A percentile compares a stretch with the other conserved stretches of the same genome.
phyloP scores from a whole-genome alignment of 1,140 invertebrate species.

The Zeugodacus cucurbitae region DNA sequence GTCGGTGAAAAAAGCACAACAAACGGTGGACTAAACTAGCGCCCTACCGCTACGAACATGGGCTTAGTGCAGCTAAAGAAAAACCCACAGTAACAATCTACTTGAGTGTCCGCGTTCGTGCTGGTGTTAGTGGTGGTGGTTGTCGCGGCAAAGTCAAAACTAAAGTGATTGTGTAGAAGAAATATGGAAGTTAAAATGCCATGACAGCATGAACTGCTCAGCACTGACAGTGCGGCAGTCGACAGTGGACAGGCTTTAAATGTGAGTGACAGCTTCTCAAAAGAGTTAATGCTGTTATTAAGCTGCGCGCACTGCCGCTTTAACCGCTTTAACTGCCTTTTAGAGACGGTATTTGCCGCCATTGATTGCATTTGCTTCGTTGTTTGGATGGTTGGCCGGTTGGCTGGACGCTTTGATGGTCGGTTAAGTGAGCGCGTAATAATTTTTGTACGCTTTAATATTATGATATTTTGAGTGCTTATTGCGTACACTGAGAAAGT shows the following conservation, averaged over 20 bases:
- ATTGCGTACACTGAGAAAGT: neutral
- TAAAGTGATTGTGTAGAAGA: slow-evolving; percentile 27
- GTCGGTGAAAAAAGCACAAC: neutral
- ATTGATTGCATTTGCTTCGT: neutral
- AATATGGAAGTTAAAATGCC: slow-evolving; percentile 41
- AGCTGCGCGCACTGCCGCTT: slow-evolving; percentile 48
- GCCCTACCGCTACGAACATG: neutral
- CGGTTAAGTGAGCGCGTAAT: slow-evolving; percentile 20
- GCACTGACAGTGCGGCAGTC: slow-evolving; percentile 35
- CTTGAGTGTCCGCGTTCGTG: neutral
- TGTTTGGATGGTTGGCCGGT: slow-evolving; percentile 19
- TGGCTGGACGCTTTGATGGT: neutral
- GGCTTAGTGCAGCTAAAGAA: neutral
- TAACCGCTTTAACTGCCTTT: slow-evolving; percentile 42
- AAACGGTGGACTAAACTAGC: neutral
- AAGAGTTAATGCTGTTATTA: slow-evolving; percentile 66
- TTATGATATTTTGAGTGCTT: slow-evolving; percentile 6
- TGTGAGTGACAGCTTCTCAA: slow-evolving; percentile 63
- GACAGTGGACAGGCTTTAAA: slow-evolving; percentile 24
- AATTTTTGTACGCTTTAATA: slow-evolving; percentile 34
- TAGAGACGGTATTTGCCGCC: slow-evolving; percentile 23
- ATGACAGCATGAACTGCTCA: slow-evolving; percentile 42
- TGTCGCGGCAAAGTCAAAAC: neutral
- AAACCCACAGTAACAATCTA: neutral
- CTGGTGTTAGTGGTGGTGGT: neutral